phyloP scores from a whole-genome alignment of 2,113 vertebrate genomes.

The Burhinus oedicnemus region DNA sequence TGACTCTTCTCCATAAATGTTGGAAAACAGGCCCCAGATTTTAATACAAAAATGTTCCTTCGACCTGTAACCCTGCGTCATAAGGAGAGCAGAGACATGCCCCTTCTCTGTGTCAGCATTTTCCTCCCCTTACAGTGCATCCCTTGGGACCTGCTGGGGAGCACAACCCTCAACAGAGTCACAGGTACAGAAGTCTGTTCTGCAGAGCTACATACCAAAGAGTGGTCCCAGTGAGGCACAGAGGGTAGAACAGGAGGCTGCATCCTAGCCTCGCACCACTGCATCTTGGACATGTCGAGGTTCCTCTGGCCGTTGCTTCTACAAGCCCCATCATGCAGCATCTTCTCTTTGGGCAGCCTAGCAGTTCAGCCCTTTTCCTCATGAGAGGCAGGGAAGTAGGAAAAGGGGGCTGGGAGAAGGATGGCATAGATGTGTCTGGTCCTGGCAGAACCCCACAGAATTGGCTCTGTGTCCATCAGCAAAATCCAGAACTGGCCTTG shows the following conservation, averaged over 20 bases:
- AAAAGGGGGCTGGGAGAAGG: neutral
- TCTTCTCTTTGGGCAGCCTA: neutral
- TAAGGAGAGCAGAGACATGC: neutral
- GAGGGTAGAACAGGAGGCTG: neutral
- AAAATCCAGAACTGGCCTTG: neutral
- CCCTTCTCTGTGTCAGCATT: neutral
- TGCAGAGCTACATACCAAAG: neutral
- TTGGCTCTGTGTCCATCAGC: neutral
- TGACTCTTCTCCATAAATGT: neutral
- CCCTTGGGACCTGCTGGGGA: neutral
- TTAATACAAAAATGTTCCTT: slow-evolving; percentile 32
- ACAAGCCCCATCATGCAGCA: neutral
- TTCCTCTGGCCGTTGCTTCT: neutral
- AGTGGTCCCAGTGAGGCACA: neutral
- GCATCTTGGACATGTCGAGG: neutral
- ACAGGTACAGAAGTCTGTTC: neutral
- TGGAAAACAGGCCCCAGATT: neutral
- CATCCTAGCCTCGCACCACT: neutral
- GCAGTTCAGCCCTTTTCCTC: neutral
- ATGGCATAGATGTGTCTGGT: neutral
- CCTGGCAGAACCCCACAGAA: neutral
- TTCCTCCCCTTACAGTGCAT: neutral
- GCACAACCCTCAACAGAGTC: neutral
- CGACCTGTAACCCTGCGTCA: neutral
- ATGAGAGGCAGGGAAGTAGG: neutral